Evolutionary conservation across 2,888 invertebrate genomes (phyloP).

Genomic region (Cosmopolites sordidus): DNA sequence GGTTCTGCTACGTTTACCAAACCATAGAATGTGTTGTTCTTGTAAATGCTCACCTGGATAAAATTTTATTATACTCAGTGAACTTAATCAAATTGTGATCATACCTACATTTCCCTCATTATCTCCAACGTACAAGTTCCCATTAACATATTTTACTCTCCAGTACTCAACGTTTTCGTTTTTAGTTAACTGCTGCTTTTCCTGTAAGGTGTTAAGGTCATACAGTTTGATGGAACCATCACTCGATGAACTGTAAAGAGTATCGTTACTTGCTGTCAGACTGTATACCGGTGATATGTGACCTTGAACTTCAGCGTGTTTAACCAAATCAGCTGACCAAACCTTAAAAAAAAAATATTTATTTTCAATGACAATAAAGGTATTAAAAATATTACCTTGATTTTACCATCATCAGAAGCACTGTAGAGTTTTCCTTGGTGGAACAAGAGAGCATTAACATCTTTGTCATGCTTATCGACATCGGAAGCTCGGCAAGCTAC

Average conservation of each 20-base stretch:
- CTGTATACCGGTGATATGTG: constrained; percentile 60
- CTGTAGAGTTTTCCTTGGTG: constrained; percentile 49
- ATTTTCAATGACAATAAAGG: background rate
- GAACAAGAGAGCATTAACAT: constrained; percentile 47
- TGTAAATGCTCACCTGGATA: constrained; percentile 53
- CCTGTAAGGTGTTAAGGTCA: constrained; percentile 49
- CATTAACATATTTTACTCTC: constrained; percentile 44
- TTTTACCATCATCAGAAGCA: constrained; percentile 52
- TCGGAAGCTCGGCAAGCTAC: constrained; percentile 43
- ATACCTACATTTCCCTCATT: constrained; percentile 58
- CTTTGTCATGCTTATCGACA: constrained; percentile 47
- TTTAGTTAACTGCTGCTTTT: constrained; percentile 38
- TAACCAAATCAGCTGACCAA: constrained; percentile 49
- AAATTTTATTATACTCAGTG: background rate
- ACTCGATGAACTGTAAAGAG: constrained; percentile 59
- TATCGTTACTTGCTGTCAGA: constrained; percentile 52
- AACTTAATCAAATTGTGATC: background rate
- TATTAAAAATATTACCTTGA: constrained; percentile 46
- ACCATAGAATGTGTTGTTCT: constrained; percentile 53
- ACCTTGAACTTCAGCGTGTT: constrained; percentile 50
- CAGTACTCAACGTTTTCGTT: constrained; percentile 49
- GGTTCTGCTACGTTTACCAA: constrained; percentile 51
- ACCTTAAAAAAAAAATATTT: constrained; percentile 40
- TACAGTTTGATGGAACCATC: constrained; percentile 61
- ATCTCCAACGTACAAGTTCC: constrained; percentile 57